Conservation (phyloP, 2,797 vertebrate species). For the Pterois miles region DNA sequence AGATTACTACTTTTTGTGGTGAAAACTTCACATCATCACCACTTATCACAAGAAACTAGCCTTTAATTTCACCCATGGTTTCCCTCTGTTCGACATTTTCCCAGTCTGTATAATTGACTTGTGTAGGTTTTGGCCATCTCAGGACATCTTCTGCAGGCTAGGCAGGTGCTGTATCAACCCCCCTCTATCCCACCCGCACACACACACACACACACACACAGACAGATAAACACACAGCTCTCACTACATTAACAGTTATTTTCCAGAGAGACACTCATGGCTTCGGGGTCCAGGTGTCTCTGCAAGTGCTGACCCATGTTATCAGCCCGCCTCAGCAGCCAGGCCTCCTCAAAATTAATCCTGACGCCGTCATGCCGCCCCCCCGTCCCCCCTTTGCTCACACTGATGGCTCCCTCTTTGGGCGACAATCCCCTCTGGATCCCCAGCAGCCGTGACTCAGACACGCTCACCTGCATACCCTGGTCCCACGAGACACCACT, state of each 20-base stretch:
- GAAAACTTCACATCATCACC: constrained; percentile 24
- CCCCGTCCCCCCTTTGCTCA: constrained; percentile 28
- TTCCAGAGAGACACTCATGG: constrained; percentile 57
- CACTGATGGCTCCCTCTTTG: constrained; percentile 50
- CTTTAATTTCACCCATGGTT: constrained; percentile 79
- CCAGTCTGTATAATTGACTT: constrained; percentile 67
- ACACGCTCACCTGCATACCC: constrained; percentile 62
- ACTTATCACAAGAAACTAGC: constrained; percentile 56
- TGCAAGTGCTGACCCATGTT: constrained; percentile 70
- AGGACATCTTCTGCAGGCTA: constrained; percentile 59
- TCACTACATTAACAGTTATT: constrained; percentile 66
- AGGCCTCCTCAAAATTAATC: constrained; percentile 72
- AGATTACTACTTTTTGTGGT: constrained; percentile 5
- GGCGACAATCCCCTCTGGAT: constrained; percentile 49
- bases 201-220: not conserved
- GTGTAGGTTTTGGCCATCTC: constrained; percentile 61
- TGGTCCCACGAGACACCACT: constrained; percentile 51
- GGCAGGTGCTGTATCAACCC: constrained; percentile 23
- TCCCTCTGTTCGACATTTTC: constrained; percentile 48
- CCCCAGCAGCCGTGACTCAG: constrained; percentile 53
- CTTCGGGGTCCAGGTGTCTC: constrained; percentile 77
- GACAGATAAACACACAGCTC: constrained; percentile 34
- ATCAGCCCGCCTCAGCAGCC: constrained; percentile 73
- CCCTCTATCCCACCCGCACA: constrained; percentile 4
- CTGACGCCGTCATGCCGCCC: constrained; percentile 51